These are phyloP conservation scores for Borostomias antarcticus DNA, from an alignment of 2,797 vertebrate species.

Conservation along the genomic window DNA sequence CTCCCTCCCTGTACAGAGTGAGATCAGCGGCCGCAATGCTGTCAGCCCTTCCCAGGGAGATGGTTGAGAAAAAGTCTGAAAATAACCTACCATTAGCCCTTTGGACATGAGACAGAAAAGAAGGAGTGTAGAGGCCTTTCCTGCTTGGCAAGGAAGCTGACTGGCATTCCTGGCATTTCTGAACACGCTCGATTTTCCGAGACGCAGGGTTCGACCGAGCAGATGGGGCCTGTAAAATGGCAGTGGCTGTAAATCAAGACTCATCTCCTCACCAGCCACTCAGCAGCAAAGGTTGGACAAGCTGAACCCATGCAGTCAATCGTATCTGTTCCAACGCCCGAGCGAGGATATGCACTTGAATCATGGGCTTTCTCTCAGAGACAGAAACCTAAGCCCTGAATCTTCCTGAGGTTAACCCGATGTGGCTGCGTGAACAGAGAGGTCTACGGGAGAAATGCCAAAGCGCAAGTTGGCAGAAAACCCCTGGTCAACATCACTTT, in stretches of 20 bases:
- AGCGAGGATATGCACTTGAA: slow-evolving; percentile 8
- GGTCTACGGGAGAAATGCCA: slow-evolving; percentile 27
- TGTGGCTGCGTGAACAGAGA: slow-evolving; percentile 25
- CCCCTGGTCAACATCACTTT: slow-evolving; percentile 27
- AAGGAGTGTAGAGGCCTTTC: slow-evolving; percentile 21
- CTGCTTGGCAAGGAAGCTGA: slow-evolving; percentile 21
- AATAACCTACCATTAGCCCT: slow-evolving; percentile 24
- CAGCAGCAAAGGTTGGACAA: slow-evolving; percentile 18
- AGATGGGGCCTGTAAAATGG: slow-evolving; percentile 6
- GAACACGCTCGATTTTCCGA: slow-evolving; percentile 29
- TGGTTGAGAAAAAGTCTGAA: slow-evolving; percentile 1
- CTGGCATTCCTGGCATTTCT: slow-evolving; percentile 53
- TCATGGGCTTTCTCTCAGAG: background rate
- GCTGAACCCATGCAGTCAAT: slow-evolving; percentile 24
- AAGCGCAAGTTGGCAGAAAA: slow-evolving; percentile 49
- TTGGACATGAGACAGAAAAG: background rate
- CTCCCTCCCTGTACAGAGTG: slow-evolving; percentile 29
- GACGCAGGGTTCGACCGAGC: slow-evolving; percentile 26
- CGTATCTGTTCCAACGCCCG: slow-evolving; percentile 8
- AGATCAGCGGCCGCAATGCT: slow-evolving; percentile 44
- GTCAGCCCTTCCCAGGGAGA: slow-evolving; percentile 31
- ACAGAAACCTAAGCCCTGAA: slow-evolving; percentile 12
- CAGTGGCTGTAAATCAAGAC: slow-evolving; percentile 16
- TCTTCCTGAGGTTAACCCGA: slow-evolving; percentile 16
- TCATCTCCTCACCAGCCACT: slow-evolving; percentile 12